Evolutionary conservation across 2,888 invertebrate genomes (phyloP).

Genomic region (Caradrina kadenii): DNA sequence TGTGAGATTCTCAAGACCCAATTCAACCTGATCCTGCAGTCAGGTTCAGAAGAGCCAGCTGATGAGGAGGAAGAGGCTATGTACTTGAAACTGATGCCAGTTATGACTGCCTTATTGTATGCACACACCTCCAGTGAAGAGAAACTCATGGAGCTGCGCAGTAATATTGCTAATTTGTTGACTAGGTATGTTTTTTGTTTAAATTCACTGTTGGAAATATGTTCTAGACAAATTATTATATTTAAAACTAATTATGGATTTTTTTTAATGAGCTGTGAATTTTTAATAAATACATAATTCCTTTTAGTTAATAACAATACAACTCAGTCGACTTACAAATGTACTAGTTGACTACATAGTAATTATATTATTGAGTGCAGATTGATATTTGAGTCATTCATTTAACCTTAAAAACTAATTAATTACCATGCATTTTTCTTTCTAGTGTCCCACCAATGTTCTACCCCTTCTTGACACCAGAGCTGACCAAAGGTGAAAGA

Average conservation of each 20-base stretch:
- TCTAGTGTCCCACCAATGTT: slow-evolving; percentile 94
- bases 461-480: slow-evolving; percentile 93
- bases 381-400: too few relatives aligned
- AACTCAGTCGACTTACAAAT: not conserved
- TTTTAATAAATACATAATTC: too few relatives aligned
- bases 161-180: slow-evolving; percentile 95
- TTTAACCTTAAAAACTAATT: too few relatives aligned
- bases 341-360: not conserved
- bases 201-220: not conserved
- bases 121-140: slow-evolving; percentile 89
- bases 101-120: slow-evolving; percentile 93
- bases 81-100: slow-evolving; percentile 93
- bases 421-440: slow-evolving; percentile 34
- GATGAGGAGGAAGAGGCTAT: slow-evolving; percentile 93
- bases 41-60: slow-evolving; percentile 81
- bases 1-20: slow-evolving; percentile 95
- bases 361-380: not conserved
- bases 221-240: not conserved
- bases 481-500: slow-evolving; percentile 86
- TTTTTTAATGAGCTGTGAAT: too few relatives aligned
- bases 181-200: slow-evolving; percentile 86
- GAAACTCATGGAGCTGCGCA: slow-evolving; percentile 93
- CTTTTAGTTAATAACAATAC: not conserved
- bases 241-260: too few relatives aligned
- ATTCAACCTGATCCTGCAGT: slow-evolving; percentile 93